A percentile compares a stretch with the other conserved stretches of the same genome.
These are phyloP conservation scores for Allobates femoralis DNA, from an alignment of 2,797 vertebrate genomes.

Conservation along the genomic window DNA sequence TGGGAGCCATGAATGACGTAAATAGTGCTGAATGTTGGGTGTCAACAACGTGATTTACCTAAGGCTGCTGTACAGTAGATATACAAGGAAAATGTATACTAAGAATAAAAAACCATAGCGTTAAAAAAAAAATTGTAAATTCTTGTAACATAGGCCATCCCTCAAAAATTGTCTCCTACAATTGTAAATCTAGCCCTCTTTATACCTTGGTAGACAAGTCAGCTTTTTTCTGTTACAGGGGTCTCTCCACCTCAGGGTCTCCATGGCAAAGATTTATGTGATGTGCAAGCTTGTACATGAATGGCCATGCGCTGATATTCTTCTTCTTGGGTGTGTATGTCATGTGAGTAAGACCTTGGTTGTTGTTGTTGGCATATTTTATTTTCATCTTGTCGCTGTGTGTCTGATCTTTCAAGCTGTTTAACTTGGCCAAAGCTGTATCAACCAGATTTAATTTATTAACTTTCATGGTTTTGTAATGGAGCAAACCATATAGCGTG, in stretches of 20 bases:
- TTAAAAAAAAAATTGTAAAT: no score
- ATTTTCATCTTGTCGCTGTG: neutral
- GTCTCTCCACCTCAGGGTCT: neutral
- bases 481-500: no score
- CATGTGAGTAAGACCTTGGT: neutral
- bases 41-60: no score
- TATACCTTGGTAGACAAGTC: neutral
- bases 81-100: no score
- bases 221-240: neutral
- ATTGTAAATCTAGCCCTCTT: no score
- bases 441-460: slow-evolving; percentile 5
- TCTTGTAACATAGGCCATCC: no score
- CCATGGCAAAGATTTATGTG: neutral
- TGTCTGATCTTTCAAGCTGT: slow-evolving; percentile 1
- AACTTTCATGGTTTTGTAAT: slow-evolving; percentile 8
- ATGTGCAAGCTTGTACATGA: neutral
- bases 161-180: no score
- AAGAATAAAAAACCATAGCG: no score
- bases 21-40: no score
- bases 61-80: no score
- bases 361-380: neutral
- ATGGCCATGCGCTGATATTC: neutral
- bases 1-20: no score
- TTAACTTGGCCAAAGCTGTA: slow-evolving; percentile 19
- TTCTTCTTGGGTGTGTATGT: slow-evolving; percentile 11